Percentiles rank a stretch among this genome's conserved stretches.
These are phyloP conservation scores for Alfaro cultratus DNA, from an alignment of 2,797 vertebrate species.

Conservation along the genomic window DNA sequence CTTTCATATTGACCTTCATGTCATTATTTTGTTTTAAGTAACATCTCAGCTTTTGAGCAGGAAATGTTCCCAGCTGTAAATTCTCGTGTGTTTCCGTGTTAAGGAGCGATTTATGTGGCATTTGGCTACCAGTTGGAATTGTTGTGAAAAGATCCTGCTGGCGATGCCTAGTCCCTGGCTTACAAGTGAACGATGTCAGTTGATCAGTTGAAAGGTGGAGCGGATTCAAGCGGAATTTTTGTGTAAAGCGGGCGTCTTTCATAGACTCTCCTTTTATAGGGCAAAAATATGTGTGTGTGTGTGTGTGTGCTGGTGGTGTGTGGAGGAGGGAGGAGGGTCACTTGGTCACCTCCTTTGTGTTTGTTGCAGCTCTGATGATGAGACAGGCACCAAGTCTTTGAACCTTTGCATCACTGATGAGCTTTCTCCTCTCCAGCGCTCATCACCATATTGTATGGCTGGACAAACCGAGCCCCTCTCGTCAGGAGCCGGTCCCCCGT, in stretches of 20 bases:
- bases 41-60: constrained; percentile 24
- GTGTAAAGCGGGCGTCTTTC: constrained; percentile 7
- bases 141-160: background rate
- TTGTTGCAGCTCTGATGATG: constrained; percentile 71
- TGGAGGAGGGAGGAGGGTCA: constrained; percentile 53
- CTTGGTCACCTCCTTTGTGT: constrained; percentile 73
- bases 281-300: constrained; percentile 2
- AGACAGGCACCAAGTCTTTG: constrained; percentile 73
- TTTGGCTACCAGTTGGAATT: background rate
- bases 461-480: constrained; percentile 48
- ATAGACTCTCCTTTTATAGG: constrained; percentile 14
- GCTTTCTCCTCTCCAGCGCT: constrained; percentile 61
- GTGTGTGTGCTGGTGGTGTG: constrained; percentile 25
- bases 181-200: background rate
- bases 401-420: constrained; percentile 79
- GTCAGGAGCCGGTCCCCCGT: constrained; percentile 48
- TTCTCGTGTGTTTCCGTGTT: background rate
- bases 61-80: constrained; percentile 36
- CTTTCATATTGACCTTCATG: background rate
- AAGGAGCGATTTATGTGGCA: constrained; percentile 34
- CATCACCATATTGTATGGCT: constrained; percentile 72
- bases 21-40: constrained; percentile 13
- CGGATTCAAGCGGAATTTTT: background rate
- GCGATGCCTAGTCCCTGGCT: background rate
- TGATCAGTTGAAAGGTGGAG: background rate